phyloP scores from a whole-genome alignment of 2,113 vertebrate genomes.

The Alethe diademata region DNA sequence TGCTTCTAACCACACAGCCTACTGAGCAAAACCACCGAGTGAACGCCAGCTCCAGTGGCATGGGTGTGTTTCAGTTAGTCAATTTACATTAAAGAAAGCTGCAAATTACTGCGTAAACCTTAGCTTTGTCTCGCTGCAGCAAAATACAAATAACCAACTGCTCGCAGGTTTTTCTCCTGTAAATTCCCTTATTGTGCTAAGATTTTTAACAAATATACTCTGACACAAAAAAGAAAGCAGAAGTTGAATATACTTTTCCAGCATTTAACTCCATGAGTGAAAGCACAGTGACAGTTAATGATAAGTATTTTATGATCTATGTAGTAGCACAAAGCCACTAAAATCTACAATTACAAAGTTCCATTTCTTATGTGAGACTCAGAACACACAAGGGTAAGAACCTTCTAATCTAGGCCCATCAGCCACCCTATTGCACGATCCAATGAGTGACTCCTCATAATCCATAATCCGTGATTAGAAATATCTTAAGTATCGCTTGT shows the following conservation, averaged over 20 bases:
- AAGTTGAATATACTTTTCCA: background rate
- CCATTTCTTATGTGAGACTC: background rate
- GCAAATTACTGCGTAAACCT: background rate
- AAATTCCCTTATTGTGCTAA: background rate
- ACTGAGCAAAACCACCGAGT: slow-evolving; percentile 17
- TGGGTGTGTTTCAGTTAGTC: background rate
- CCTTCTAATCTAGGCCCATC: background rate
- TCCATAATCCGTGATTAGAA: fast-evolving
- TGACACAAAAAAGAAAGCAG: background rate
- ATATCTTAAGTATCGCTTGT: background rate
- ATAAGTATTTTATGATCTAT: background rate
- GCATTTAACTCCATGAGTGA: background rate
- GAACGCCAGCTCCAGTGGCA: background rate
- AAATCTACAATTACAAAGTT: background rate
- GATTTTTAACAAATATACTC: background rate
- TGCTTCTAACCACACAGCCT: slow-evolving; percentile 33
- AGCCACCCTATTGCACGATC: background rate
- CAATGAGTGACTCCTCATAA: background rate
- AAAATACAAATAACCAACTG: background rate
- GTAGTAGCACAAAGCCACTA: background rate
- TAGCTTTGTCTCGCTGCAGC: background rate
- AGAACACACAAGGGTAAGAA: background rate
- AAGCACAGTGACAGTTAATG: background rate
- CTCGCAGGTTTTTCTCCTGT: background rate
- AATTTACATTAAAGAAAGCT: background rate